Percentiles rank a stretch among this genome's conserved stretches.
These are phyloP conservation scores for Penaeus vannamei DNA, from an alignment of 1,140 invertebrate genomes.

Conservation along the genomic window DNA sequence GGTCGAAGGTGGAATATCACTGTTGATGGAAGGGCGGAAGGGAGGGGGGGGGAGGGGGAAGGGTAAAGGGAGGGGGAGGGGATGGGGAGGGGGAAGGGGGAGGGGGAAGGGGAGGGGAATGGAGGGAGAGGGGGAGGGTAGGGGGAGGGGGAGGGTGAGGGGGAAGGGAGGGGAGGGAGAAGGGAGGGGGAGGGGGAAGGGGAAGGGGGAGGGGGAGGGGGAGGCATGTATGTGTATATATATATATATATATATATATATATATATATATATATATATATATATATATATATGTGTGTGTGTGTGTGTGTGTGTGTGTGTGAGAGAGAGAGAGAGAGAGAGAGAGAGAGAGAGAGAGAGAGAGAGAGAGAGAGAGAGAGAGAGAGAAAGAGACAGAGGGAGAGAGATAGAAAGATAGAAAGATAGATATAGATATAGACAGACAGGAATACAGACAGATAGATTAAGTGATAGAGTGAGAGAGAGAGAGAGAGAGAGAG, in stretches of 20 bases:
- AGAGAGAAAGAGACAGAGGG: conserved; percentile 3
- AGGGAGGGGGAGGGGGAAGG: no score
- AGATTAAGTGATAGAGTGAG: neutral
- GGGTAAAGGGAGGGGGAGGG: no score
- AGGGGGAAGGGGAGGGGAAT: neutral
- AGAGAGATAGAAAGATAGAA: neutral
- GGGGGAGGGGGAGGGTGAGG: neutral
- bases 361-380: neutral
- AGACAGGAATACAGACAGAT: neutral
- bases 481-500: neutral
- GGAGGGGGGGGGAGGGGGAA: no score
- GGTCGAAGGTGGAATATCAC: no score
- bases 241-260: neutral
- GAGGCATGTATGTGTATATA: neutral
- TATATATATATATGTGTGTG: neutral
- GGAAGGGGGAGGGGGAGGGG: no score
- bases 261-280: neutral
- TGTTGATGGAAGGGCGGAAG: no score
- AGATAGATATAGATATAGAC: neutral
- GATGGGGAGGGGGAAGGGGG: no score
- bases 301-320: neutral
- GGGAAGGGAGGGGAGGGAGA: no score
- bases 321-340: conserved; percentile 3
- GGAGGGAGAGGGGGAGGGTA: neutral
- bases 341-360: neutral